These are phyloP conservation scores for Caenorhabditis zanzibari DNA, from an alignment of 2,888 invertebrate species.

Conservation along the genomic window DNA sequence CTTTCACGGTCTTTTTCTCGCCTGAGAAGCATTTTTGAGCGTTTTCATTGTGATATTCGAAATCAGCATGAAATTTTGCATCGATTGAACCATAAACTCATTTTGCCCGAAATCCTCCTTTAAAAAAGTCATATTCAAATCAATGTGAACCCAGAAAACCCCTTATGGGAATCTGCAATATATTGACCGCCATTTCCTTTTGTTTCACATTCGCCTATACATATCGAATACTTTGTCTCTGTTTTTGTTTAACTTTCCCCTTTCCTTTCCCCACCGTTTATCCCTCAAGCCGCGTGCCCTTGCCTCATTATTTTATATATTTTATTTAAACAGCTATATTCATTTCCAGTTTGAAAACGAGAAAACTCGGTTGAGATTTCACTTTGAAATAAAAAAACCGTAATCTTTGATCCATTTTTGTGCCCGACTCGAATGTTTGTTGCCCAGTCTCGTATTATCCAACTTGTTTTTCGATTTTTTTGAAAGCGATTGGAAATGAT, in stretches of 20 bases:
- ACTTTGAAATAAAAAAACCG: not conserved
- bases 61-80: no score
- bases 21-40: no score
- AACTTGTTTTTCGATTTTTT: slow-evolving; percentile 25
- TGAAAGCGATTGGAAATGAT: slow-evolving; percentile 7
- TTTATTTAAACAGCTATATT: slow-evolving; percentile 34
- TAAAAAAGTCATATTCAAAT: not conserved
- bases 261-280: not conserved
- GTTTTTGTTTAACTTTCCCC: slow-evolving; percentile 41
- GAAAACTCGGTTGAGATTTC: slow-evolving; percentile 3
- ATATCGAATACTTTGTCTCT: slow-evolving; percentile 28
- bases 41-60: no score
- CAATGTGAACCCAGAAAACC: not conserved
- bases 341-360: slow-evolving; percentile 35
- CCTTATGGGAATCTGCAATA: slow-evolving; percentile 1
- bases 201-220: slow-evolving; percentile 12
- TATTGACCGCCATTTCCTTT: slow-evolving; percentile 10
- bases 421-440: not conserved
- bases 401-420: slow-evolving; percentile 33
- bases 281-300: slow-evolving; percentile 30
- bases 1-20: no score
- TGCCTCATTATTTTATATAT: slow-evolving; percentile 36
- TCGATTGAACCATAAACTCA: no score
- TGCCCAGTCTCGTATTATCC: slow-evolving; percentile 26
- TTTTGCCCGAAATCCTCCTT: no score